Percentiles rank a stretch among this genome's conserved stretches.
phyloP scores from a whole-genome alignment of 2,113 vertebrate species.

The Corythornis cristatus region DNA sequence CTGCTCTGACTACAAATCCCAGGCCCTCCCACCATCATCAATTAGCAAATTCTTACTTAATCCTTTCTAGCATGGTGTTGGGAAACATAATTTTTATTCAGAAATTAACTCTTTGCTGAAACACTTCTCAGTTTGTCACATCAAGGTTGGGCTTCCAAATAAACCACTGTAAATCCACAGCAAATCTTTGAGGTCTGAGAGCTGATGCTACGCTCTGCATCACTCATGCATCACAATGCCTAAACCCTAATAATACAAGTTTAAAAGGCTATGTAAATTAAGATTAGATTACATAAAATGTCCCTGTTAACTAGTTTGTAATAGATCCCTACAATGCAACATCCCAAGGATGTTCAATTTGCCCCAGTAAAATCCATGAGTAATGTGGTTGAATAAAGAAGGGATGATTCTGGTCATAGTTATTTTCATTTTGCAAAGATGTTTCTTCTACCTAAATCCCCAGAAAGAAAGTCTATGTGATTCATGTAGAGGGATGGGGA shows the following conservation, averaged over 20 bases:
- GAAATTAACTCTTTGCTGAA: conserved; percentile 1
- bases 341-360: neutral
- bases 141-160: neutral
- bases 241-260: neutral
- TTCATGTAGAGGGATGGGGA: too few species aligned
- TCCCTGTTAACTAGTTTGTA: conserved; percentile 4
- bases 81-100: neutral
- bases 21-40: neutral
- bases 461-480: neutral
- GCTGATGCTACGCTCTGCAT: neutral
- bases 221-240: neutral
- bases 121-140: neutral
- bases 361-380: neutral
- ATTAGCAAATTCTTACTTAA: neutral
- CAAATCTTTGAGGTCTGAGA: neutral
- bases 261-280: conserved; percentile 1
- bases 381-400: neutral
- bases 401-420: neutral
- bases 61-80: neutral
- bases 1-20: neutral
- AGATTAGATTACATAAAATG: conserved; percentile 20
- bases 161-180: neutral
- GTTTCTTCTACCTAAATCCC: neutral
- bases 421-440: neutral
- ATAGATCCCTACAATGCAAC: neutral